phyloP scores from a whole-genome alignment of 1,140 invertebrate species.

The Halyomorpha halys region DNA sequence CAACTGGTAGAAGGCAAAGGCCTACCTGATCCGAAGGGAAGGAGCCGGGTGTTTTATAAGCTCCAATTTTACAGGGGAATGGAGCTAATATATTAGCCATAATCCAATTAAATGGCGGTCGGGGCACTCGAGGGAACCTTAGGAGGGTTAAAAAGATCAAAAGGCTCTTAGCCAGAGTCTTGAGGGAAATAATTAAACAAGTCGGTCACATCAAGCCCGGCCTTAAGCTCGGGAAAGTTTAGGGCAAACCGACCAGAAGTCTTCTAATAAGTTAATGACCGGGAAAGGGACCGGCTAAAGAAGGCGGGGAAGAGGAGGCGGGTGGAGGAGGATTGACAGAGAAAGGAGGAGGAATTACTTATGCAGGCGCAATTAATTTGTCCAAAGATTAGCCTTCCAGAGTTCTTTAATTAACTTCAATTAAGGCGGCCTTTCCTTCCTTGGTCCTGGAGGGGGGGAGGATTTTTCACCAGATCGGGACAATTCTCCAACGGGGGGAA shows the following conservation, averaged over 20 bases:
- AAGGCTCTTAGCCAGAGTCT: conserved; percentile 12
- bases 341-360: conserved; percentile 27
- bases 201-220: conserved; percentile 27
- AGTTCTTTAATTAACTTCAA: conserved; percentile 31
- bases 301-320: not conserved
- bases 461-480: too few species aligned
- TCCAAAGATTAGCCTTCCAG: conserved; percentile 29
- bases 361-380: conserved; percentile 31
- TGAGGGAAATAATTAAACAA: conserved; percentile 26
- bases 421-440: conserved; percentile 16
- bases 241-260: conserved; percentile 17
- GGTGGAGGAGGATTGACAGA: not conserved
- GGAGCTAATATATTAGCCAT: conserved; percentile 27
- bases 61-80: conserved; percentile 22
- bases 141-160: conserved; percentile 27
- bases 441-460: too few species aligned
- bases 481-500: too few species aligned
- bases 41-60: conserved; percentile 4
- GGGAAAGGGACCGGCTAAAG: conserved; percentile 22
- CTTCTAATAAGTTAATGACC: conserved; percentile 29
- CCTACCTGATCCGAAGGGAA: not conserved
- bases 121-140: not conserved
- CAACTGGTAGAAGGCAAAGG: not conserved
- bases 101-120: conserved; percentile 28
- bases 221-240: conserved; percentile 18